Conservation (phyloP, 2,113 vertebrate species). For the Delphinapterus leucas region DNA sequence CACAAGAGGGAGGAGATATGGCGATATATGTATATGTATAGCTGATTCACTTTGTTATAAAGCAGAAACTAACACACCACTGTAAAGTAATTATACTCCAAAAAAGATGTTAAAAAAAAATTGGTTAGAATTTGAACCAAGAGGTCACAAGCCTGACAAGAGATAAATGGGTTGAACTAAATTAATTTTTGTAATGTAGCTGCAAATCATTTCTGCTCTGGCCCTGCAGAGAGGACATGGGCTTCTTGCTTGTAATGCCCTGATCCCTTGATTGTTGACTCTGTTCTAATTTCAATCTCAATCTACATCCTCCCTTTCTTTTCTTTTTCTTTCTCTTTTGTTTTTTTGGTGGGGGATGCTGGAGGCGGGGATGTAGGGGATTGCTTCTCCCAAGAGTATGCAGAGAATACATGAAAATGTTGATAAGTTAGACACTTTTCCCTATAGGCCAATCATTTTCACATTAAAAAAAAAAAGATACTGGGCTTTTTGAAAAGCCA, state of each 20-base stretch:
- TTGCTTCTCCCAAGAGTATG: not conserved
- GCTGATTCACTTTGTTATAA: too few relatives aligned
- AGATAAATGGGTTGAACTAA: not conserved
- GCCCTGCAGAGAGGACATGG: not conserved
- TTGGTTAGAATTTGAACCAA: not conserved
- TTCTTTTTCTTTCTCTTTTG: not conserved
- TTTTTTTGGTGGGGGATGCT: not conserved
- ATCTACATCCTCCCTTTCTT: not conserved
- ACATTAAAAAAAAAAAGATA: not conserved
- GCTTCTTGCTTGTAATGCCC: not conserved
- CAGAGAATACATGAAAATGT: conserved; percentile 11
- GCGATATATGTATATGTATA: too few relatives aligned
- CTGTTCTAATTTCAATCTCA: not conserved
- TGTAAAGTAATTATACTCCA: too few relatives aligned
- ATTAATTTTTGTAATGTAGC: not conserved
- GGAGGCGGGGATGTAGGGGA: not conserved
- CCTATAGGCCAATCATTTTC: not conserved
- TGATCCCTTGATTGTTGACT: not conserved
- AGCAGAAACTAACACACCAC: too few relatives aligned
- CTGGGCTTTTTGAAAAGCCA: not conserved
- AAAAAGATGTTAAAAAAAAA: not conserved
- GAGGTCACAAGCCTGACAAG: not conserved
- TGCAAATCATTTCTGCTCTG: not conserved
- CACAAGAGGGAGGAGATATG: too few relatives aligned
- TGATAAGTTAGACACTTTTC: not conserved